Base-by-base conservation (phyloP, 2,797 vertebrate genomes). In the Chaunax sp. region DNA sequence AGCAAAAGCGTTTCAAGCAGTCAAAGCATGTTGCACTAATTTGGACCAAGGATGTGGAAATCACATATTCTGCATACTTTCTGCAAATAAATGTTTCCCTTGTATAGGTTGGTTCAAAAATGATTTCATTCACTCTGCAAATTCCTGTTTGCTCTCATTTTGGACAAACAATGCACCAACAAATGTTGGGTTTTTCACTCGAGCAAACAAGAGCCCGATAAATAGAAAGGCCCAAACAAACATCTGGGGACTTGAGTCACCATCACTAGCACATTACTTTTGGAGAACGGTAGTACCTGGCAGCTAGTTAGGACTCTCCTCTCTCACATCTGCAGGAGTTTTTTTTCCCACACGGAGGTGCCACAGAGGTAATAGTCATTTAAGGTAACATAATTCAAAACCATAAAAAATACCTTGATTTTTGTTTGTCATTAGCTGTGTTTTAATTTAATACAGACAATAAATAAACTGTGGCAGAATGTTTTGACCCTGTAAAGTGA, bases 1-100 rank as follows among this genome's bases (percentile, higher is more conserved):
- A 66, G 71, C 73, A 68, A 87, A 83, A 83, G 68, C 59, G 85
- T 83, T 87, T 86, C 75, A 88, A 81, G 81, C 81, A 78, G 44
- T 86, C 68, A 52, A 52, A 75, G 69, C 85, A 79, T 16, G 68
- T 60, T 83, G 81, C 75, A 75, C 52, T 49, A 65, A 70, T 82
- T 79, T 81, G 71, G 75, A 82, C 40, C 56, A 12, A 69, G 62
- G 41, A 83, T 49, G 55, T 78, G 51, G 67, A 73, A 82, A 75
- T 70, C 54, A 51, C 65, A 78, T 51, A 75, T 33, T 75, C 57
- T 22, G 45, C 57, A 45, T 60, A 49, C 53, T 50, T 44, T 44
- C 20, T 5, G 58, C 9, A 7, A 74, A 55, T 44, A 70, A 80
- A 75, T 46, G 57, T 71, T 72, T 81, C 67, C 77, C 58, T 59